phyloP scores from a whole-genome alignment of 1,140 invertebrate genomes.

The Notospermus geniculatus region DNA sequence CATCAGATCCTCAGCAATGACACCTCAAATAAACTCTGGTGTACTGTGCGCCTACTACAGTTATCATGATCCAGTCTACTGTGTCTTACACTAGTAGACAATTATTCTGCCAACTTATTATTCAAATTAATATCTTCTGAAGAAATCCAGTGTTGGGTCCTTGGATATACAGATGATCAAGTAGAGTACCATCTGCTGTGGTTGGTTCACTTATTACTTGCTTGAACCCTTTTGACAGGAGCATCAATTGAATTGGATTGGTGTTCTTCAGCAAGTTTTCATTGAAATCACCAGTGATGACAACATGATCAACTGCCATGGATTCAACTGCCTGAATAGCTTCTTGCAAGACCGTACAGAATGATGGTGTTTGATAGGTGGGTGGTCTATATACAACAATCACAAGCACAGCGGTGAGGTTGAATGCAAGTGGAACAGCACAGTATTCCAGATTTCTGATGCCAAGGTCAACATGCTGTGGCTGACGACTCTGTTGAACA shows the following conservation, averaged over 20 bases:
- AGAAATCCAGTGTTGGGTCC: no score
- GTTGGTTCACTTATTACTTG: slow-evolving; percentile 11
- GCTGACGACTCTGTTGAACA: neutral
- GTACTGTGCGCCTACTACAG: no score
- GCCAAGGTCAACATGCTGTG: neutral
- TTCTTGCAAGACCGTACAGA: neutral
- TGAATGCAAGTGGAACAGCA: neutral
- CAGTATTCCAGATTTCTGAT: slow-evolving; percentile 9
- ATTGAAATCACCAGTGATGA: slow-evolving; percentile 22
- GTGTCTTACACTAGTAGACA: no score
- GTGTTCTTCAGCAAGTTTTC: neutral
- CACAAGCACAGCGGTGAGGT: neutral
- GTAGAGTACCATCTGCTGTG: slow-evolving; percentile 7
- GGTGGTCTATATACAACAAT: slow-evolving; percentile 17
- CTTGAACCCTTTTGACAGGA: slow-evolving; percentile 9
- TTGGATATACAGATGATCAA: slow-evolving; percentile 15
- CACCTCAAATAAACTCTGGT: no score
- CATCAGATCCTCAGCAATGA: no score
- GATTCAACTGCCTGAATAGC: neutral
- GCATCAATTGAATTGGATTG: neutral
- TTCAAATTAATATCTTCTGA: no score
- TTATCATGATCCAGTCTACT: no score
- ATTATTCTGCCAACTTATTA: no score
- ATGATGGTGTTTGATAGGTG: slow-evolving; percentile 4
- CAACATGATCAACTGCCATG: neutral